Conservation (phyloP, 2,113 vertebrate genomes). For the Pycnonotus jocosus region DNA sequence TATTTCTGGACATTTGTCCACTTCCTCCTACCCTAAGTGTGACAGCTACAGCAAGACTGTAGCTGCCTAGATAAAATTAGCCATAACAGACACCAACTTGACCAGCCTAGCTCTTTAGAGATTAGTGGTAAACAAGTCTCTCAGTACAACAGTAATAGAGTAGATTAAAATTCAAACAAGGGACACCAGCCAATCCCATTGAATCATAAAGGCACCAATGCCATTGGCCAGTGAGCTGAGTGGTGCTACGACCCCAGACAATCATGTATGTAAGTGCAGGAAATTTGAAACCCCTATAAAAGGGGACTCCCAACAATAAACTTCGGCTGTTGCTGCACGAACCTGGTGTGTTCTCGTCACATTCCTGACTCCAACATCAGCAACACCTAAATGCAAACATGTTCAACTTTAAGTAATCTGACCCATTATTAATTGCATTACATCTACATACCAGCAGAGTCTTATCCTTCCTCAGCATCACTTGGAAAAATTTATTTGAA, state of each 20-base stretch:
- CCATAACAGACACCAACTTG: neutral
- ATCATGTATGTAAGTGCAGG: neutral
- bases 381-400: constrained; percentile 26
- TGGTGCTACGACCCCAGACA: neutral
- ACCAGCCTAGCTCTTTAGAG: neutral
- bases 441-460: neutral
- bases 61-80: neutral
- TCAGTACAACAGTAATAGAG: neutral
- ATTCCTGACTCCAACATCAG: neutral
- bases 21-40: neutral
- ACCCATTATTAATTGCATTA: constrained; percentile 2
- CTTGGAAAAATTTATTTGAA: neutral
- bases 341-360: neutral
- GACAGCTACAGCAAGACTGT: neutral
- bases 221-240: neutral
- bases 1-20: neutral
- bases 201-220: neutral
- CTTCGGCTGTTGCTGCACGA: neutral
- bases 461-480: neutral
- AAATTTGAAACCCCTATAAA: neutral
- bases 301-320: neutral
- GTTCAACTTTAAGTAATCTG: constrained; percentile 10
- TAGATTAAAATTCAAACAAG: neutral
- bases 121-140: neutral
- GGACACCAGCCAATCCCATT: neutral